Evolutionary conservation across 2,113 vertebrate species (phyloP).

Genomic region (Procavia capensis): DNA sequence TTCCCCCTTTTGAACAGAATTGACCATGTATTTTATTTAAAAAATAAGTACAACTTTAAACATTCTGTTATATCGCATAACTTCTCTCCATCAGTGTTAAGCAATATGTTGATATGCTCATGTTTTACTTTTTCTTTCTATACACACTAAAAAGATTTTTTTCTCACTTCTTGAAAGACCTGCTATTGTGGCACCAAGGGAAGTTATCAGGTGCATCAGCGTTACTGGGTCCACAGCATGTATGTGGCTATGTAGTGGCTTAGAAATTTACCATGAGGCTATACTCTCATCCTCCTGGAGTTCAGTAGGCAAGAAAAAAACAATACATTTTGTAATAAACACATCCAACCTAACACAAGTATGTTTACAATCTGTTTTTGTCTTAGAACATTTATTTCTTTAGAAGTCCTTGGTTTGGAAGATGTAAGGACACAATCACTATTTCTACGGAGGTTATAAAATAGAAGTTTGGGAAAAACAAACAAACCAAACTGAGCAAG

Average conservation of each 20-base stretch:
- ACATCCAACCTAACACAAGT: background rate
- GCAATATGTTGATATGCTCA: background rate
- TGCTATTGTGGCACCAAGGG: background rate
- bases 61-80: background rate
- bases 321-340: background rate
- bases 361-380: background rate
- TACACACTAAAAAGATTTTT: background rate
- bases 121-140: background rate
- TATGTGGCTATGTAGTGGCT: rapidly evolving
- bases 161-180: background rate
- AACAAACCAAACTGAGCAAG: background rate
- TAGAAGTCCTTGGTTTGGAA: background rate
- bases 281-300: background rate
- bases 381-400: background rate
- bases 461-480: background rate
- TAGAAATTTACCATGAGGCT: too few relatives aligned
- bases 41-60: background rate
- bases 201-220: background rate
- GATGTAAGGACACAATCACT: background rate
- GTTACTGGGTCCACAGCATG: background rate
- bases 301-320: background rate
- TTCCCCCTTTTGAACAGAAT: background rate
- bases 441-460: background rate
- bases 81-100: background rate
- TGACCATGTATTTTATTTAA: background rate